Evolutionary conservation across 2,113 vertebrate genomes (phyloP).

Genomic region (Peromyscus polionotus): DNA sequence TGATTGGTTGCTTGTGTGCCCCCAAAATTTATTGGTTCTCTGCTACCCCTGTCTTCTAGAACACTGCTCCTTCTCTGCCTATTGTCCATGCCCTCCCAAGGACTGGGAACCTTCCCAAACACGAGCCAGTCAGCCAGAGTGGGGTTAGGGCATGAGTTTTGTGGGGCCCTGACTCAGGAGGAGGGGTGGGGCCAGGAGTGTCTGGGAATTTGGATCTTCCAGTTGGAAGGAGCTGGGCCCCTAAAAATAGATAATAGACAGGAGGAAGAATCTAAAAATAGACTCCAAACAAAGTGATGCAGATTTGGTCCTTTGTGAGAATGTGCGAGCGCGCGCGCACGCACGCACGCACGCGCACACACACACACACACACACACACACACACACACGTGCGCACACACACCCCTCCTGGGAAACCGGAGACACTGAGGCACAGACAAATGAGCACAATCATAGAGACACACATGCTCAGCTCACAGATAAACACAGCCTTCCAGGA

Average conservation of each 20-base stretch:
- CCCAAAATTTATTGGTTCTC: neutral
- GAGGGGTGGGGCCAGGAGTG: neutral
- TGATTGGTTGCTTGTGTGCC: too few relatives aligned
- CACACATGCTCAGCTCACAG: neutral
- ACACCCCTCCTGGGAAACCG: neutral
- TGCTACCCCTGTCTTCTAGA: neutral
- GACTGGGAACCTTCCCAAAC: neutral
- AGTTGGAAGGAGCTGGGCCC: neutral
- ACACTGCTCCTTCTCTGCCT: neutral
- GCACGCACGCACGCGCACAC: too few relatives aligned
- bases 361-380: neutral
- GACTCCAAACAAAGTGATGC: neutral
- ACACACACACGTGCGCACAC: too few relatives aligned
- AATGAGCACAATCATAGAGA: neutral
- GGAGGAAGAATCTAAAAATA: conserved; percentile 8
- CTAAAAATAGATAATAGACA: neutral
- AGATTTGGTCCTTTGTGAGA: neutral
- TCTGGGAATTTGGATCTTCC: neutral
- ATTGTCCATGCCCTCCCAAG: fast-evolving
- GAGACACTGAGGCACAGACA: neutral
- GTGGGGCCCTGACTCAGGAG: neutral
- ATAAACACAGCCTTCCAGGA: neutral
- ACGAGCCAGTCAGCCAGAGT: neutral
- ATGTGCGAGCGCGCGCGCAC: fast-evolving
- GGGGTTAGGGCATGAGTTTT: neutral